Percentiles rank a stretch among this genome's conserved stretches.
Evolutionary conservation across 2,797 vertebrate genomes (phyloP).

Genomic region (Apogon talboti): DNA sequence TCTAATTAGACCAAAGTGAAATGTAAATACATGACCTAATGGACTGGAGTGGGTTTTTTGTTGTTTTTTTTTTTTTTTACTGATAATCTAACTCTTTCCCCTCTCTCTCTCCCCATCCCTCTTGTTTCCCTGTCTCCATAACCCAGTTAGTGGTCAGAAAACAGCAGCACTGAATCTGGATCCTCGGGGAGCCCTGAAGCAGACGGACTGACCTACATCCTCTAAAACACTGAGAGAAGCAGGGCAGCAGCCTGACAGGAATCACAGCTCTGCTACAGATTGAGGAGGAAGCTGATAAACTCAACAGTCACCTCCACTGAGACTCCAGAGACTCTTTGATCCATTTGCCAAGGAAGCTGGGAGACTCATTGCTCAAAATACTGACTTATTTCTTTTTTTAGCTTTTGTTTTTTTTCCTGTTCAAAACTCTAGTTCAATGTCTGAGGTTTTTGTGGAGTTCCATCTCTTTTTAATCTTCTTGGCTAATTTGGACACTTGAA

Average conservation of each 20-base stretch:
- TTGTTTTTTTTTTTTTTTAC: constrained; percentile 2
- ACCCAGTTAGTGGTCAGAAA: constrained; percentile 59
- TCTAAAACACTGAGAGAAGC: constrained; percentile 51
- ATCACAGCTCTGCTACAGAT: constrained; percentile 51
- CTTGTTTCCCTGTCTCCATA: constrained; percentile 53
- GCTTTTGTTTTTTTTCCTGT: constrained; percentile 9
- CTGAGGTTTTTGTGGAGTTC: constrained; percentile 78
- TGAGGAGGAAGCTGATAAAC: constrained; percentile 50
- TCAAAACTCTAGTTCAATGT: constrained; percentile 78
- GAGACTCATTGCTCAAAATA: constrained; percentile 29
- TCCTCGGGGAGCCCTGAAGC: constrained; percentile 58
- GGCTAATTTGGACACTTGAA: constrained; percentile 83
- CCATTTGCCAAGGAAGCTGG: constrained; percentile 29
- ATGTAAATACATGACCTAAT: constrained; percentile 33
- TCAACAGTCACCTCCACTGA: constrained; percentile 42
- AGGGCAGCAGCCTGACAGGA: constrained; percentile 48
- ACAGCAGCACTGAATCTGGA: constrained; percentile 52
- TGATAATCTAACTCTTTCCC: constrained; percentile 34
- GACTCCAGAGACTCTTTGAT: constrained; percentile 39
- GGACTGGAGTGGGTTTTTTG: constrained; percentile 12
- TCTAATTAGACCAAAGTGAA: constrained; percentile 29
- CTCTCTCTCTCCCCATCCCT: constrained; percentile 11
- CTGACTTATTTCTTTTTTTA: constrained; percentile 35
- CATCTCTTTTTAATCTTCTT: constrained; percentile 85
- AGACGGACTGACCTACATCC: constrained; percentile 72